Evolutionary conservation across 2,888 invertebrate species (phyloP), one percentile per base, ranked within the genome.

Genomic region (Acronicta alni): DNA sequence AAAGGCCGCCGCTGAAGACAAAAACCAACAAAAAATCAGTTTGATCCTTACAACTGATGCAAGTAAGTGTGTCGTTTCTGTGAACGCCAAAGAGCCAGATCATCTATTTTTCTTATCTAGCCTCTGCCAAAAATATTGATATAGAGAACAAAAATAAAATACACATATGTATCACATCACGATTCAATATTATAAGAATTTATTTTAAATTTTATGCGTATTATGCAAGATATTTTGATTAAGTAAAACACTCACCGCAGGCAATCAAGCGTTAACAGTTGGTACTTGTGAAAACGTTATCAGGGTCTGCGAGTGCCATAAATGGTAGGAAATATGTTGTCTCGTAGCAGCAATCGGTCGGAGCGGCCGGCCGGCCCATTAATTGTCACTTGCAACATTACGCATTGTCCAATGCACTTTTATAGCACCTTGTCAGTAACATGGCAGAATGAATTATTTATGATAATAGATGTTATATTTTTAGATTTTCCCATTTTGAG

Each of bases 231-330:
- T 37, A 61, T 46, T 54, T 66, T 55, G 67, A 68, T 72, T 59
- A n/a, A n/a, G n/a, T n/a, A 55, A 66, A 72, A 52, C 20, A 38
- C 60, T 67, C 65, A 18, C n/a, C 61, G 58, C 35, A 35, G 4
- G 35, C 35, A 35, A 35, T 46, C 61, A 63, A 61, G 64, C 61
- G 69, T 65, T 67, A 67, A 70, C 61, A 71, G 62, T 66, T 23
- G 60, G 70, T 70, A 65, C 58, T 62, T 68, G 73, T 72, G 54
- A 72, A 77, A 82, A 81, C 72, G 71, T 72, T 75, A 82, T 77
- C 87, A 86, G 87, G 88, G 88, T 81, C 85, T 87, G 79, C 83
- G 16, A 80, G 70, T 79, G 57, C 88, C 88, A 57, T 88, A 84
- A 80, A 86, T 69, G 88, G 88, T 53, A 67, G 79, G 67, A 80